Base-by-base conservation (phyloP, 2,888 invertebrate genomes). In the Exocentrus adspersus region DNA sequence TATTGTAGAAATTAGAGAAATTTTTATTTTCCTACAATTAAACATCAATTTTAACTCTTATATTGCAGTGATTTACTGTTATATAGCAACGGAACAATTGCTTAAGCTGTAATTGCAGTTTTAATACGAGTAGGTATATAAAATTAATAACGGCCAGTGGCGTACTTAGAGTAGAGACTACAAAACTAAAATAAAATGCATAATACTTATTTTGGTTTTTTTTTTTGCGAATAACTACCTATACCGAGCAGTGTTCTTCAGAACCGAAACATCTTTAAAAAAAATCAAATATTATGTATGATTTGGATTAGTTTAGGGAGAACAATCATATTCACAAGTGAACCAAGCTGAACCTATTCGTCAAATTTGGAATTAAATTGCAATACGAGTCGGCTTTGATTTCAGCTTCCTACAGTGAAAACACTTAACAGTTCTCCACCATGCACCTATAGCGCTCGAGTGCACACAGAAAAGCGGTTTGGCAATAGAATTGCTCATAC, bases 11-110 rank as follows among this genome's bases (percentile, higher is more conserved):
- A 53, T 41, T 53, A 41, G 24, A 53, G 53, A 42, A 42, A 53
- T 42, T 53, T 53, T 53, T 42, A 16, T 42, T 53, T 53, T 48
- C 48, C 48, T 48, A 14, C 53, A 53, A 53, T 53, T 53, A 53
- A 53, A 42, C 48, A 48, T 28, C 42, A 41, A 53, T 9, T 21
- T 20, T 42, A 42, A 24, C 41, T 53, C 53, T 16, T 12, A 41
- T 42, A 42, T 53, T 53, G 41, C 53, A 53, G 4, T 37, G 52
- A 37, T 37, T 53, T 53, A 53, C 53, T 21, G 53, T 53, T 53
- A 53, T n/a, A n/a, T 17, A 28, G 17, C 20, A 32, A 51, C 51
- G 51, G 12, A 51, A 32, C 19, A 9, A 16, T 32, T 51, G n/a
- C 19, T 51, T 12, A 12, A 30, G 2, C 20, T n/a, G 14, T 37